Percentiles rank a stretch among this genome's conserved stretches.
phyloP scores from a whole-genome alignment of 2,113 vertebrate species.

The Heterochromis multidens region DNA sequence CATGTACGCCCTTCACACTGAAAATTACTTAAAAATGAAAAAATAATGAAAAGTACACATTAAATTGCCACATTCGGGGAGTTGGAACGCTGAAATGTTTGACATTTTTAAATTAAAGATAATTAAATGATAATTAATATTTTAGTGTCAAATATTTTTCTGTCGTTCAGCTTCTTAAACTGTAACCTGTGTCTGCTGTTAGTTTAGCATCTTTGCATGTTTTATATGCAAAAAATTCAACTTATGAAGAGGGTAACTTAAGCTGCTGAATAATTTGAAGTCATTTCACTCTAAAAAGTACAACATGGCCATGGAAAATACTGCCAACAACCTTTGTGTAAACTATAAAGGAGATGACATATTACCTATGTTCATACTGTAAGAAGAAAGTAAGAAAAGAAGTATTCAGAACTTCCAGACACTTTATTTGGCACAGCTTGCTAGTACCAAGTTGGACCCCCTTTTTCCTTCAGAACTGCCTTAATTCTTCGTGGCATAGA shows the following conservation, averaged over 20 bases:
- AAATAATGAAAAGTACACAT: neutral
- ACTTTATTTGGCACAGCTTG: too few relatives aligned
- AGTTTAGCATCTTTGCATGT: neutral
- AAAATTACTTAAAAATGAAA: neutral
- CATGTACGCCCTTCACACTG: fast-evolving
- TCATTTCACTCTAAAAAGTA: neutral
- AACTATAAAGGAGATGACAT: neutral
- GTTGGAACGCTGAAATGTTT: neutral
- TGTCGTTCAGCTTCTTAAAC: neutral
- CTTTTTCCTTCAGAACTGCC: too few relatives aligned
- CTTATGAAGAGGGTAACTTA: neutral
- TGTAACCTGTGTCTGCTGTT: neutral
- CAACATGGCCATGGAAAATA: neutral
- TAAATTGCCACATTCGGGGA: neutral
- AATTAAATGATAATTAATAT: neutral
- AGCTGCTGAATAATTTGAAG: neutral
- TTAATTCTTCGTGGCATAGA: too few relatives aligned
- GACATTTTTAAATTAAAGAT: neutral
- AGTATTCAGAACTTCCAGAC: too few relatives aligned
- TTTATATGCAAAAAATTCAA: neutral
- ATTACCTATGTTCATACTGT: too few relatives aligned
- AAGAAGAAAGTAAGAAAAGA: too few relatives aligned
- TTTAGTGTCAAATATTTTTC: neutral
- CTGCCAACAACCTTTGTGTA: neutral
- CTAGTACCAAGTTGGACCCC: too few relatives aligned